These are phyloP conservation scores for Gisinianus flammeolus DNA, from an alignment of 2,888 invertebrate species.

Conservation along the genomic window DNA sequence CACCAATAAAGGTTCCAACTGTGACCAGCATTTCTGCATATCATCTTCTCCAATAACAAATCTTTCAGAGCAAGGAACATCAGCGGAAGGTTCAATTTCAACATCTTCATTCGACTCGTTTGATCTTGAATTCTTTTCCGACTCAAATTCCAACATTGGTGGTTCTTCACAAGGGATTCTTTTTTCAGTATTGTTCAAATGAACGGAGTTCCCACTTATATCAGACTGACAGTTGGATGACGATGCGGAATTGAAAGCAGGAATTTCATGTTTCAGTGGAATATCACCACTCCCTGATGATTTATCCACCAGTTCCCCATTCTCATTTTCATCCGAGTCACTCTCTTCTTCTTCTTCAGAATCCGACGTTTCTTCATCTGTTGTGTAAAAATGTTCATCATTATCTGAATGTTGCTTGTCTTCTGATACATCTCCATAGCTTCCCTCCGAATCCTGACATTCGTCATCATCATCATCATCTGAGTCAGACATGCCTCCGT, in stretches of 20 bases:
- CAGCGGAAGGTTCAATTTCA: slow-evolving; percentile 1
- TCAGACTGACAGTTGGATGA: slow-evolving; percentile 52
- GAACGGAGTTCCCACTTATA: slow-evolving; percentile 42
- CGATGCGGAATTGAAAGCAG: slow-evolving; percentile 49
- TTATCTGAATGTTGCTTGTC: slow-evolving; percentile 18
- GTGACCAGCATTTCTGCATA: slow-evolving; percentile 46
- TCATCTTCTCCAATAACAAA: slow-evolving; percentile 45
- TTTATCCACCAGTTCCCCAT: neutral
- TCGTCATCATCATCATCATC: slow-evolving; percentile 35
- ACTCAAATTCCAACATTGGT: slow-evolving; percentile 27
- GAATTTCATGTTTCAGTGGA: slow-evolving; percentile 10
- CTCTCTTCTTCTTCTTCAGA: slow-evolving; percentile 16
- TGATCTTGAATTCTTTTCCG: slow-evolving; percentile 28
- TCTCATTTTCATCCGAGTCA: slow-evolving; percentile 17
- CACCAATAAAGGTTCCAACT: slow-evolving; percentile 48
- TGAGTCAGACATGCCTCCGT: slow-evolving; percentile 35
- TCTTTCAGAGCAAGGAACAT: slow-evolving; percentile 9
- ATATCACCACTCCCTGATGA: neutral
- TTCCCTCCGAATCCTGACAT: slow-evolving; percentile 22
- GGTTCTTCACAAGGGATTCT: neutral
- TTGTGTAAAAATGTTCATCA: slow-evolving; percentile 17
- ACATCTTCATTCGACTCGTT: slow-evolving; percentile 17
- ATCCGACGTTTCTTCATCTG: slow-evolving; percentile 28
- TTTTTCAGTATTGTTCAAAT: neutral
- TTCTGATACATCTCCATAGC: slow-evolving; percentile 16